These are phyloP conservation scores for Ips typographus DNA, from an alignment of 1,140 invertebrate genomes.

Conservation along the genomic window DNA sequence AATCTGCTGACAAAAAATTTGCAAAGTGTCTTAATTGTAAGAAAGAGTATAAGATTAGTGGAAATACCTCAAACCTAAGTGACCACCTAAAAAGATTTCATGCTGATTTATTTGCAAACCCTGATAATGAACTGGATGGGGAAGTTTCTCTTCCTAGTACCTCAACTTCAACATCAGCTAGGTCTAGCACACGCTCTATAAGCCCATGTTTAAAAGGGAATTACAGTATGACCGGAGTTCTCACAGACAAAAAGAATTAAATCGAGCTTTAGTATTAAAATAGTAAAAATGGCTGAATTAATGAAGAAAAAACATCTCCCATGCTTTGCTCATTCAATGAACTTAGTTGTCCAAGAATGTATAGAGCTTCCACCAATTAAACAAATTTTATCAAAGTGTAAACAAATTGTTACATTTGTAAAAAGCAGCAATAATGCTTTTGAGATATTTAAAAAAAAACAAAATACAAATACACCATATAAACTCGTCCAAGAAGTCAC, in stretches of 20 bases:
- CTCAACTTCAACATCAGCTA: too few relatives aligned
- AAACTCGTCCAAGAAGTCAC: slow-evolving; percentile 24
- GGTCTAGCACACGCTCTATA: too few relatives aligned
- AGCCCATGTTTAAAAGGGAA: too few relatives aligned
- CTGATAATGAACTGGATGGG: too few relatives aligned
- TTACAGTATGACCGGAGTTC: too few relatives aligned
- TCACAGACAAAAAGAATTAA: slow-evolving; percentile 6
- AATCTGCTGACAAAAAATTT: too few relatives aligned
- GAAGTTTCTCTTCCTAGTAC: too few relatives aligned
- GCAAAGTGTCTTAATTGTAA: too few relatives aligned
- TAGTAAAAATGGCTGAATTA: slow-evolving; percentile 21
- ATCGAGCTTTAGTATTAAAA: slow-evolving; percentile 8
- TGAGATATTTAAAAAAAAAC: slow-evolving; percentile 23
- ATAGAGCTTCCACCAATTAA: background rate
- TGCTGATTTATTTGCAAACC: too few relatives aligned
- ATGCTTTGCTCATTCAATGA: slow-evolving; percentile 27
- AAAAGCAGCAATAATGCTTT: slow-evolving; percentile 26
- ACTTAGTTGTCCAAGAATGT: slow-evolving; percentile 20
- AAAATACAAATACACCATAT: slow-evolving; percentile 14
- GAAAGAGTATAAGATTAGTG: too few relatives aligned
- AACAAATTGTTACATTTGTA: slow-evolving; percentile 27
- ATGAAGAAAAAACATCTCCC: slow-evolving; percentile 22
- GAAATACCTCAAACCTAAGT: too few relatives aligned
- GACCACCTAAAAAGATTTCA: too few relatives aligned
- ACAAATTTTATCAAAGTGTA: slow-evolving; percentile 4